Base-by-base conservation (phyloP, 2,797 vertebrate species). In the Enteromius radiatus region DNA sequence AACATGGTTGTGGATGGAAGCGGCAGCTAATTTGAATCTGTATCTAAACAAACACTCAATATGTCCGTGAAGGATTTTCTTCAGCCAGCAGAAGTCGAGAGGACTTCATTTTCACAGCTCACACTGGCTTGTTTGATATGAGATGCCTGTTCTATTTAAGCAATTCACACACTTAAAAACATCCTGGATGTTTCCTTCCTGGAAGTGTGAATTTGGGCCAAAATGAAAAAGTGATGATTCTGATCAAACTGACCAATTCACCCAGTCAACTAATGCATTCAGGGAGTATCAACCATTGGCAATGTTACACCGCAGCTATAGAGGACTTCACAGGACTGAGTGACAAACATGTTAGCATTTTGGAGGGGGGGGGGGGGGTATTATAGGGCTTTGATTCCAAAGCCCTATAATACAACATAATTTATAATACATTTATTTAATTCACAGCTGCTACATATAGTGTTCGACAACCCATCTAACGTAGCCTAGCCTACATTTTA, bases 91-190 rank as follows among this genome's bases (percentile, higher is more conserved):
- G 17, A 76, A 28, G 54, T 76, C n/a, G 3, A 45, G 2, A 43
- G 19, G 21, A 36, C 19, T 15, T 74, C 0, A n/a, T 33, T 54
- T 73, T 14, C 28, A 52, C 70, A 73, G 12, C 70, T n/a, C 5
- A 33, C 47, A 12, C 28, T 12, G 10, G 69, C 9, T 49, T 71
- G 43, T 31, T 31, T 21, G 28, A 73, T 52, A 73, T 8, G 17
- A 71, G 26, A 45, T n/a, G 4, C 10, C 54, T 36, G 47, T 31
- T 45, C 38, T 31, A 45, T 63, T 45, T 45, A 64, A 31, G 38
- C 23, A 77, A 45, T 61, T 63, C 75, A 63, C 56, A 76, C 19
- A 26, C 41, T 47, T 63, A 63, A 45, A 77, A 45, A n/a, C 8
- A 1, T 3, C 5, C 41, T 10, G 56, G 10, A 63, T 45, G 56